Base-by-base conservation (phyloP, 2,888 invertebrate genomes). In the Euplexia lucipara region DNA sequence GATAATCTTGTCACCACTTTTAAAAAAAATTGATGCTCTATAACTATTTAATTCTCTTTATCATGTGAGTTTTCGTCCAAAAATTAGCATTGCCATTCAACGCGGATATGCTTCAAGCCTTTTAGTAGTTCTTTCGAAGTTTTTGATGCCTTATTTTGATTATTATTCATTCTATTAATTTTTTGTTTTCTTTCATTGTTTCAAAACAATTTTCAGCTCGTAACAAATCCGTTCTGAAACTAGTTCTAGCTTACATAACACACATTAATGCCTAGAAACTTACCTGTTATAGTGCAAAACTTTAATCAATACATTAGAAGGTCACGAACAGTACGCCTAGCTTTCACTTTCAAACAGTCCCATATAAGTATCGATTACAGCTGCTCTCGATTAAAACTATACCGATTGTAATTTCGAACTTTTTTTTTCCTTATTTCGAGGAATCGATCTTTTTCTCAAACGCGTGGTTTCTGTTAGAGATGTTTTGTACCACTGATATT, bases 221-320 rank as follows among this genome's bases (percentile, higher is more conserved):
- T 18, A 26, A 5, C 9, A 37, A 37, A 42, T 0, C 30, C 30
- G 2, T 30, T 22, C 12, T 16, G 20, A 10, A 12, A 49, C 34
- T 26, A 54, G 12, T 42, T 57, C 22, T 56, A 61, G 48, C 35
- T 69, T 73, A 73, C 30, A 47, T 66, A 81, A 62, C 41, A 22
- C 14, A 65, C 32, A 42, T 18, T 9, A 26, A n/a, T 10, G 37
- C 12, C 49, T 54, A 75, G 53, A 49, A 56, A 69, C 83, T 78
- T 64, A 83, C 82, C 79, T 75, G 51, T 16, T 35, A 34, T 67
- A 62, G 51, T 62, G 47, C 53, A 48, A 47, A 62, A 54, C 52
- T 64, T 18, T 42, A 80, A 80, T 82, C 80, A 65, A 82, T 80
- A 89, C 75, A 63, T 67, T 20, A 81, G 87, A 90, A 91, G 90